Conservation (phyloP, 2,888 invertebrate genomes). For the Lycia hirtaria region DNA sequence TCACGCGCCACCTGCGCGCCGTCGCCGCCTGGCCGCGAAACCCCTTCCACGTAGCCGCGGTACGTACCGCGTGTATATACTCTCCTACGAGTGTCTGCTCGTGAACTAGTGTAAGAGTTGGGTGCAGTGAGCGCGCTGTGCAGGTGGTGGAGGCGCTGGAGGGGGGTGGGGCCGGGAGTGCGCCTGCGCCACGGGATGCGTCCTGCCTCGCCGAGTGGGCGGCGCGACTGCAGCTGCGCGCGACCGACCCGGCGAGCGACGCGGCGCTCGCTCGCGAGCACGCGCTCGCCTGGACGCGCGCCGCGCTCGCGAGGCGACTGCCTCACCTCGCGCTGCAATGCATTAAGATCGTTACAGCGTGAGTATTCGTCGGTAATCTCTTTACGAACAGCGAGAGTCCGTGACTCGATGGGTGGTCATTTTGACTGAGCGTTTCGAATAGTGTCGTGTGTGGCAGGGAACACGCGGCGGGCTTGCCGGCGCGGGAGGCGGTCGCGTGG, state of each 20-base stretch:
- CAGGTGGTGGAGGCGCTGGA: slow-evolving; percentile 7
- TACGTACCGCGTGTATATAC: background rate
- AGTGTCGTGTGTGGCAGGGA: background rate
- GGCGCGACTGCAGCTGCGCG: slow-evolving; percentile 46
- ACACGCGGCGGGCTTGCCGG: background rate
- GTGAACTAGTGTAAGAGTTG: no score
- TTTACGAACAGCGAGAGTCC: no score
- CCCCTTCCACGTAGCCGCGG: slow-evolving; percentile 5
- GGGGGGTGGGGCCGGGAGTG: background rate
- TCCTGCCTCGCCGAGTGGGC: slow-evolving; percentile 62
- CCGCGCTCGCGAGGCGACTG: slow-evolving; percentile 40
- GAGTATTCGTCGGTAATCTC: slow-evolving; percentile 38
- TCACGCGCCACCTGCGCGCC: background rate
- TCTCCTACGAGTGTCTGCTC: background rate
- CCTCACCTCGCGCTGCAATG: slow-evolving; percentile 55
- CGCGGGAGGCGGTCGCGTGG: background rate
- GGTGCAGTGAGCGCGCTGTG: background rate
- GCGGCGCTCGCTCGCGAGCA: slow-evolving; percentile 47
- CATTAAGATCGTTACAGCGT: slow-evolving; percentile 48
- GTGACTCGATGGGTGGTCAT: no score
- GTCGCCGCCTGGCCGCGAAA: slow-evolving; percentile 5
- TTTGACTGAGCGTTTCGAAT: no score
- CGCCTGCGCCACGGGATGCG: slow-evolving; percentile 32
- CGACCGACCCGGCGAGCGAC: background rate
- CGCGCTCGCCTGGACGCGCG: slow-evolving; percentile 49